Percentiles rank a stretch among this genome's conserved stretches.
Conservation (phyloP, 2,113 vertebrate species). For the Nipponia nippon region DNA sequence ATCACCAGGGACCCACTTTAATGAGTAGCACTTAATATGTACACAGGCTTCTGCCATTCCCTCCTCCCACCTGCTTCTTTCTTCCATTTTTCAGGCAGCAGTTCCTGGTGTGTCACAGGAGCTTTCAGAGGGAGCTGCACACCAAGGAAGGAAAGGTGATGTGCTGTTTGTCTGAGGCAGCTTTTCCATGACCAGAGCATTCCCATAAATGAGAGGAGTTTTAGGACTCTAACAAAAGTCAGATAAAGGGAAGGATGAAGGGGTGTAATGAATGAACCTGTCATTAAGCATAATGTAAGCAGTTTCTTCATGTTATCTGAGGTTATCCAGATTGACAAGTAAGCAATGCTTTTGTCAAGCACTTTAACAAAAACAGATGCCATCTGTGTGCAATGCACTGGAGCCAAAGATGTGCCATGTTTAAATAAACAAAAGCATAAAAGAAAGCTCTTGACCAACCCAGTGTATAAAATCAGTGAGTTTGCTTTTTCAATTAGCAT, state of each 20-base stretch:
- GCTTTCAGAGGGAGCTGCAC: not conserved
- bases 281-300: conserved; percentile 31
- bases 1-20: not conserved
- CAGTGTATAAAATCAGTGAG: not conserved
- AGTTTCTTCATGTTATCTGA: conserved; percentile 16
- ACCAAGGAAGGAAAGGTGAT: not conserved
- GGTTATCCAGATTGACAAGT: conserved; percentile 43
- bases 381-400: not conserved
- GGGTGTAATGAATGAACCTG: conserved; percentile 43
- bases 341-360: conserved; percentile 47
- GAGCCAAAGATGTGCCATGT: not conserved
- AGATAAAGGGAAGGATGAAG: conserved; percentile 23
- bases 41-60: not conserved
- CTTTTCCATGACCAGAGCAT: conserved; percentile 14
- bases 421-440: not conserved
- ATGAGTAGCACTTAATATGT: not conserved
- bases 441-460: not conserved
- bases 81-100: not conserved
- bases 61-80: not conserved
- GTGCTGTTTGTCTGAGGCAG: not conserved
- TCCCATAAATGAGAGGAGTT: conserved; percentile 4
- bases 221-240: conserved; percentile 19
- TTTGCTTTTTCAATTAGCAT: not conserved
- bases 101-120: not conserved
- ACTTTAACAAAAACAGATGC: conserved; percentile 41